Evolutionary conservation across 1,140 invertebrate species (phyloP).

Genomic region (Trialeurodes vaporariorum): DNA sequence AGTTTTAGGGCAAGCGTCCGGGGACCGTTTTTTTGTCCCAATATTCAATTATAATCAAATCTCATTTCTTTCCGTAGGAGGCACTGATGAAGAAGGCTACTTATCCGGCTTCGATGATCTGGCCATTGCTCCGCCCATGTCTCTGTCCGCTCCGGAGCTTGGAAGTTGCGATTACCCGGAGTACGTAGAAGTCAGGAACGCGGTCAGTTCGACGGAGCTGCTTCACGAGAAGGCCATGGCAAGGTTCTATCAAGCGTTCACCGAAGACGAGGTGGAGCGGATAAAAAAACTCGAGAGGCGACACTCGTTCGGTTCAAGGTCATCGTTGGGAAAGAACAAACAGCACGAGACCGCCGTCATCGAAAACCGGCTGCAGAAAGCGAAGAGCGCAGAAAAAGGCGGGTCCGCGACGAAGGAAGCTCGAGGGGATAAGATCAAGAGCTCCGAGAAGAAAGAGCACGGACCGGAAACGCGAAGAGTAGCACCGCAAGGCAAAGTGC

Average conservation of each 20-base stretch:
- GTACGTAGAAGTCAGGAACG: slow-evolving; percentile 44
- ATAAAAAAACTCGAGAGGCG: neutral
- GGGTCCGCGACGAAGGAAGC: no score
- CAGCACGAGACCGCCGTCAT: neutral
- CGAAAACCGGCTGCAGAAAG: neutral
- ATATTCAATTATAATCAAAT: no score
- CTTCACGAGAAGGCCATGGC: slow-evolving; percentile 67
- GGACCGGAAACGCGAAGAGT: neutral
- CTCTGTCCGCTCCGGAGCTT: slow-evolving; percentile 63
- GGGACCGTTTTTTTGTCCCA: no score
- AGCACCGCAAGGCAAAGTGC: neutral
- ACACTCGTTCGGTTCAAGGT: neutral
- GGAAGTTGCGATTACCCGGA: slow-evolving; percentile 38
- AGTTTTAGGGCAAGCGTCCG: no score
- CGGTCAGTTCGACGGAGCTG: slow-evolving; percentile 67
- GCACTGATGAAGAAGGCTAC: neutral
- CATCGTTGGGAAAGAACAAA: neutral
- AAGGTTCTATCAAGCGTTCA: slow-evolving; percentile 59
- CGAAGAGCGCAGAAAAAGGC: no score
- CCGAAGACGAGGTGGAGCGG: slow-evolving; percentile 33
- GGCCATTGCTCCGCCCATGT: slow-evolving; percentile 57
- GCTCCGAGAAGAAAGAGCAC: no score
- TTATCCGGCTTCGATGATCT: slow-evolving; percentile 33
- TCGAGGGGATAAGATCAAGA: no score
- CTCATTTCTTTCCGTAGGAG: no score